Conservation (phyloP, 2,797 vertebrate genomes). For the Spea hammondii region DNA sequence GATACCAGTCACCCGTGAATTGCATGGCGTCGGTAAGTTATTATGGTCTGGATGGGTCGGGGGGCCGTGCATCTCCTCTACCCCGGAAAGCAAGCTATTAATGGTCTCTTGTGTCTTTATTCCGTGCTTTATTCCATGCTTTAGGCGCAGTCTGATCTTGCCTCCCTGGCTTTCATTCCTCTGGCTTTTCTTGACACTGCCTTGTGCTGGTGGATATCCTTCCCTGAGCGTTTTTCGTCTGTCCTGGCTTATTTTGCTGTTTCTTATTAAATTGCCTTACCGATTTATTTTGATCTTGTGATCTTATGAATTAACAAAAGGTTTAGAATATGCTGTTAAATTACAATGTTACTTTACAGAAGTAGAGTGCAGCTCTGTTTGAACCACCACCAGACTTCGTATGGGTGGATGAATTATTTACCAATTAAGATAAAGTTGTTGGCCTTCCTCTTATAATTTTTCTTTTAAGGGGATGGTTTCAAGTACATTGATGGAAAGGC, state of each 20-base stretch:
- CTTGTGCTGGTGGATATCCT: slow-evolving; percentile 84
- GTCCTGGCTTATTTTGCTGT: not conserved
- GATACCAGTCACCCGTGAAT: not conserved
- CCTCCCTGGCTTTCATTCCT: slow-evolving; percentile 82
- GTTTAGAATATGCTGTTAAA: too few species aligned
- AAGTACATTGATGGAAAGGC: too few species aligned
- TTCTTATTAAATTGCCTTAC: not conserved
- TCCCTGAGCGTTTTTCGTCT: slow-evolving; percentile 52
- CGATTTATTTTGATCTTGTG: not conserved
- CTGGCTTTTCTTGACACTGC: slow-evolving; percentile 84
- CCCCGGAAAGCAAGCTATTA: not conserved
- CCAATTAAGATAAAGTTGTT: too few species aligned
- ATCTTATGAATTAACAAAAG: too few species aligned
- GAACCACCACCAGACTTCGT: too few species aligned
- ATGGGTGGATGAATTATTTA: too few species aligned
- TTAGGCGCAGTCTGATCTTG: slow-evolving; percentile 80
- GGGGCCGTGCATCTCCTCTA: not conserved
- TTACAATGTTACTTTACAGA: too few species aligned
- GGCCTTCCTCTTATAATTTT: too few species aligned
- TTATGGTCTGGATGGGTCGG: not conserved
- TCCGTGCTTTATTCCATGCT: slow-evolving; percentile 45
- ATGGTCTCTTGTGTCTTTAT: slow-evolving; percentile 1
- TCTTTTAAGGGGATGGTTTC: too few species aligned
- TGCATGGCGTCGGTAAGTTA: not conserved
- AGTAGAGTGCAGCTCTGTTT: too few species aligned